Evolutionary conservation across 2,888 invertebrate species (phyloP).

Genomic region (Sussaba pulchella): DNA sequence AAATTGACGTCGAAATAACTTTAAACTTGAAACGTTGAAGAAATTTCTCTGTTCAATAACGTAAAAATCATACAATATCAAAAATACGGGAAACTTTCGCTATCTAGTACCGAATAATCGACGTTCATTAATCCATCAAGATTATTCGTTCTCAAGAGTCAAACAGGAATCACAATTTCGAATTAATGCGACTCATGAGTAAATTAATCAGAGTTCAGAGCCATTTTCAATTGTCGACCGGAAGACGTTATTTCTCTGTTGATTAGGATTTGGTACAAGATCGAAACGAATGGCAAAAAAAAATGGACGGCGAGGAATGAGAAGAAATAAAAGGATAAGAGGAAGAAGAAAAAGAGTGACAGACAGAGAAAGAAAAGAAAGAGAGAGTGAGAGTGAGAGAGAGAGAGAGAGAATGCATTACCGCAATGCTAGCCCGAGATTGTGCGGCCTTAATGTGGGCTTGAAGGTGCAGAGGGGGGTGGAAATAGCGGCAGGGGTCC

Average conservation of each 20-base stretch:
- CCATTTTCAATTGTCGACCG: too few species aligned
- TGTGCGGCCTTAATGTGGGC: slow-evolving; percentile 99
- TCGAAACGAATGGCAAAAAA: slow-evolving; percentile 61
- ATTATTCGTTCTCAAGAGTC: too few species aligned
- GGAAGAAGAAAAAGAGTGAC: slow-evolving; percentile 29
- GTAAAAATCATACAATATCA: background rate
- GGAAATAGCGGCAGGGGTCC: slow-evolving; percentile 99
- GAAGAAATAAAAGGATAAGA: slow-evolving; percentile 55
- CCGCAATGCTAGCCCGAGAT: slow-evolving; percentile 89
- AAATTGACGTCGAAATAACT: background rate
- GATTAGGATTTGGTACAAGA: background rate
- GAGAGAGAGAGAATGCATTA: slow-evolving; percentile 84
- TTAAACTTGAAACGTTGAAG: background rate
- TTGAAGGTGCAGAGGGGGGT: slow-evolving; percentile 99
- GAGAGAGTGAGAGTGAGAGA: slow-evolving; percentile 78
- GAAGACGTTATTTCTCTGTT: too few species aligned
- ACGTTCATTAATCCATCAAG: too few species aligned
- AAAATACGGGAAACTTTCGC: background rate
- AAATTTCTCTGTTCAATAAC: background rate
- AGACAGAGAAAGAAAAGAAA: slow-evolving; percentile 62
- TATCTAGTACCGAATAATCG: too few species aligned
- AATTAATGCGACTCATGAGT: too few species aligned
- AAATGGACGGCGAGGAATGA: slow-evolving; percentile 67
- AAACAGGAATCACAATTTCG: too few species aligned
- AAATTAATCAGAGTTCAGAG: too few species aligned